Evolutionary conservation across 2,113 vertebrate genomes (phyloP), one percentile per base, ranked within the genome.

Genomic region (Salvelinus namaycush): DNA sequence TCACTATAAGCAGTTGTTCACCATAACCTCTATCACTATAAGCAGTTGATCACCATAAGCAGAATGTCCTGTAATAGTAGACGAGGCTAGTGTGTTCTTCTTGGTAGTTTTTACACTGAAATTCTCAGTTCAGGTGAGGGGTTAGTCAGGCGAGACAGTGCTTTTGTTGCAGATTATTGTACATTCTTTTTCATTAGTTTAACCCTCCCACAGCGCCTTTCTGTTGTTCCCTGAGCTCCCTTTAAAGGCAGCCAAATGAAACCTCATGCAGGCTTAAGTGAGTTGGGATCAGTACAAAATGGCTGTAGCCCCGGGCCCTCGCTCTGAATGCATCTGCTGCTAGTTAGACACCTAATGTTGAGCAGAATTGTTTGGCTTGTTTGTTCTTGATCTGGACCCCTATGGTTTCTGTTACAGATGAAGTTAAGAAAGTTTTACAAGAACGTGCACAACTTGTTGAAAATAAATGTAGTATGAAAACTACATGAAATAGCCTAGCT

Each of bases 241-340:
- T 49, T 73, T 24, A 68, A 60, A 73, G 16, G 49, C n/a, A 68
- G 72, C 20, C 64, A 29, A 79, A 69, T 59, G 64, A 12, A 60
- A 48, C 49, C 48, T 22, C 69, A 77, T 71, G 39, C 31, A 77
- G 64, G 39, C 29, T 16, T 71, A 69, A 39, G 68, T 29, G 48
- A 68, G 34, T 64, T 71, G 59, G 59, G 34, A 64, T 29, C 75
- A 54, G 39, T 71, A 49, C 59, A 60, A 76, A 71, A 76, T 80
- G 74, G 64, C 31, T 64, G 62, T 26, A 26, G 73, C 64, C 39
- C 68, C 18, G 3, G 34, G 72, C 14, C 4, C 48, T 20, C n/a
- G 39, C 39, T 49, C 67, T 51, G 9, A 12, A 59, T 26, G 57
- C 80, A 82, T 78, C 76, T 81, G 80, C 69, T 78, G 62, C 54